phyloP scores from a whole-genome alignment of 2,113 vertebrate species.

The Antigone vipio region DNA sequence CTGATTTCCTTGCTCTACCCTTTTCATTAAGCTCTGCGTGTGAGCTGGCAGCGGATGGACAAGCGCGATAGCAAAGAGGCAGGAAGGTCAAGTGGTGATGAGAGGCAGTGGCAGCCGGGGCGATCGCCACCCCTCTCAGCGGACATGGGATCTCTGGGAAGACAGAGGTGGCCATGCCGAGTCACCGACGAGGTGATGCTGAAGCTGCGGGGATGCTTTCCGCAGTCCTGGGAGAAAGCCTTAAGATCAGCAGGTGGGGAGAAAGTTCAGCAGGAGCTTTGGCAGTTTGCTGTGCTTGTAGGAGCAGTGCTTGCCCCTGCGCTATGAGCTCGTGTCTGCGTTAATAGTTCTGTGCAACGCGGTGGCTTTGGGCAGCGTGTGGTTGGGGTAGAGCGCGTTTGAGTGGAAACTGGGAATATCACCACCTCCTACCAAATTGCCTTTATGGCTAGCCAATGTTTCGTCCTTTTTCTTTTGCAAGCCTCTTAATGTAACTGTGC shows the following conservation, averaged over 20 bases:
- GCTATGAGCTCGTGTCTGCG: accelerated
- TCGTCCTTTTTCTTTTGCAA: not conserved
- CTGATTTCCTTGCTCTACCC: not conserved
- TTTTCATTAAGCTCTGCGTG: not conserved
- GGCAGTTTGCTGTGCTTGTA: not conserved
- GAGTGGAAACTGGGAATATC: not conserved
- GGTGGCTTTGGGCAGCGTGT: accelerated
- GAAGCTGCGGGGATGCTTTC: not conserved
- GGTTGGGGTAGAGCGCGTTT: not conserved
- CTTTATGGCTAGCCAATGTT: not conserved
- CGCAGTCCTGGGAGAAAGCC: not conserved
- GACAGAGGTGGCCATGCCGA: accelerated
- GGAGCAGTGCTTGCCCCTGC: not conserved
- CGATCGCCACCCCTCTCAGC: not conserved
- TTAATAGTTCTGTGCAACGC: accelerated
- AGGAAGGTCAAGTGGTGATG: not conserved
- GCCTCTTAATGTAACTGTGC: not conserved
- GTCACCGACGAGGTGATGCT: not conserved
- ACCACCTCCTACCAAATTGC: not conserved
- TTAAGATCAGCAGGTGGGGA: not conserved
- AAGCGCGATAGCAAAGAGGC: accelerated
- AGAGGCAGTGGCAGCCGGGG: accelerated
- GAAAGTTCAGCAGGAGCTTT: not conserved
- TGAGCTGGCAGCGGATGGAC: not conserved
- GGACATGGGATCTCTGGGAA: accelerated